phyloP scores from a whole-genome alignment of 2,888 invertebrate genomes.

The Synergus itoensis region DNA sequence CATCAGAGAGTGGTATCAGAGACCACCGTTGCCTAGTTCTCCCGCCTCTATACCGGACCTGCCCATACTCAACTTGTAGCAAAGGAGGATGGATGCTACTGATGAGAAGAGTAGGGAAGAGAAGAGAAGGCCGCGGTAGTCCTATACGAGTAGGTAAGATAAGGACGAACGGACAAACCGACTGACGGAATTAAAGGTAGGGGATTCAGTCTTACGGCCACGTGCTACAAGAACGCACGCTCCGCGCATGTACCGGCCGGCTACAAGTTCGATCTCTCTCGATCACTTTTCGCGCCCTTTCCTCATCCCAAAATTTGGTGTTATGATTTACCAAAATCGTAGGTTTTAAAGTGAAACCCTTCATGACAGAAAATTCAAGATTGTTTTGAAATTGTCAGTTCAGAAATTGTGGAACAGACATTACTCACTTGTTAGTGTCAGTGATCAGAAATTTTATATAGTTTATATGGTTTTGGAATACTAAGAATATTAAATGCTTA shows the following conservation, averaged over 20 bases:
- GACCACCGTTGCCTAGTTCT: slow-evolving; percentile 31
- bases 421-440: not conserved
- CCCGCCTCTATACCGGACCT: slow-evolving; percentile 40
- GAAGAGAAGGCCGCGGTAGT: slow-evolving; percentile 56
- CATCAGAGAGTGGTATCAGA: slow-evolving; percentile 34
- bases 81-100: slow-evolving; percentile 42
- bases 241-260: slow-evolving; percentile 70
- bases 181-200: slow-evolving; percentile 73
- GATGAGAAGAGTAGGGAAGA: slow-evolving; percentile 54
- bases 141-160: slow-evolving; percentile 66
- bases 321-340: not conserved
- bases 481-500: not conserved
- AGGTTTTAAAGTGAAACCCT: not conserved
- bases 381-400: not conserved
- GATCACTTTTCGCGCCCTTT: slow-evolving; percentile 58
- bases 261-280: slow-evolving; percentile 62
- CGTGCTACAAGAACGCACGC: slow-evolving; percentile 77
- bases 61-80: slow-evolving; percentile 37
- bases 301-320: slow-evolving; percentile 31
- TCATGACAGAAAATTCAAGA: not conserved
- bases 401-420: not conserved
- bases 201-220: slow-evolving; percentile 77
- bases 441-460: slow-evolving; percentile 1
- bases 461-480: slow-evolving; percentile 9
- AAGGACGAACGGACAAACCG: slow-evolving; percentile 73